Evolutionary conservation across 2,888 invertebrate genomes (phyloP).

Genomic region (Melanotus villosus): DNA sequence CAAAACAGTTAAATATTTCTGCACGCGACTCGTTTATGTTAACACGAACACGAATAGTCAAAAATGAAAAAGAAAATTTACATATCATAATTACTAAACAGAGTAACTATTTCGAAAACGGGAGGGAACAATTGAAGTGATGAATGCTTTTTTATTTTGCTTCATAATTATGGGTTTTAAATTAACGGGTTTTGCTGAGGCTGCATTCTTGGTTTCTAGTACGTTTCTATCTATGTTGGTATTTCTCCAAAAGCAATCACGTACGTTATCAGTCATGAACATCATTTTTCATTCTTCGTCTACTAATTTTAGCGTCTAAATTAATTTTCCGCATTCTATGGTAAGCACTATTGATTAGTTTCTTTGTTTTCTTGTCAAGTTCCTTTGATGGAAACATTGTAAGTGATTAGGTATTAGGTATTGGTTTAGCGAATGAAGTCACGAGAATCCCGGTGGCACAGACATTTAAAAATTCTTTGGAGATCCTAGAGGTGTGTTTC

Average conservation of each 20-base stretch:
- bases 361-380: neutral
- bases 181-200: too few species aligned
- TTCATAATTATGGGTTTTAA: too few species aligned
- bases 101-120: too few species aligned
- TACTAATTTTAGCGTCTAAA: neutral
- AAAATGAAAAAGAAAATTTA: too few species aligned
- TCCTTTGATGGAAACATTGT: neutral
- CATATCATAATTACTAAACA: too few species aligned
- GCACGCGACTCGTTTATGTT: too few species aligned
- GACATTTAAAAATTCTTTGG: neutral
- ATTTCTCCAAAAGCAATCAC: neutral
- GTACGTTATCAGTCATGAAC: neutral
- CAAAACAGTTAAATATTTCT: too few species aligned
- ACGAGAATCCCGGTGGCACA: neutral
- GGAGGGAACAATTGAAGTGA: too few species aligned
- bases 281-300: conserved; percentile 1
- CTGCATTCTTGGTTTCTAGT: too few species aligned
- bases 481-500: conserved; percentile 7
- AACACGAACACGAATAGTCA: too few species aligned
- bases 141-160: too few species aligned
- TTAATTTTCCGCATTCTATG: neutral
- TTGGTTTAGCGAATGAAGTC: neutral
- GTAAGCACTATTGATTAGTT: neutral
- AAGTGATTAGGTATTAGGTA: neutral
- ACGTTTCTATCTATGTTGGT: too few species aligned